A percentile compares a stretch with the other conserved stretches of the same genome.
These are phyloP conservation scores for Aegypius monachus DNA, from an alignment of 2,113 vertebrate species.

Conservation along the genomic window DNA sequence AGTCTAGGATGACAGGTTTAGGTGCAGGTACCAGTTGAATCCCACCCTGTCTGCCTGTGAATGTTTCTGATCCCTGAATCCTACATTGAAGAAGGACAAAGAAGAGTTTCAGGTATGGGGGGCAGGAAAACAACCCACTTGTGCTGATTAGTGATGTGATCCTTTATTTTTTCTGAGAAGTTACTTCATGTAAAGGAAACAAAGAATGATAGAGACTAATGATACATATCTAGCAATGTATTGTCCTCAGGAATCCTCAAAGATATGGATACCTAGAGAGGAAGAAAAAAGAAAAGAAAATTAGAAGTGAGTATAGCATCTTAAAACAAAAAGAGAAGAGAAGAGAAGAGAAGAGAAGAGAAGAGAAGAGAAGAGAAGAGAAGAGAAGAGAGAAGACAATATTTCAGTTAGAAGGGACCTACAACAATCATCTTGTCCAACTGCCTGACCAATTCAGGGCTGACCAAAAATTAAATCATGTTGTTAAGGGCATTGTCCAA, in stretches of 20 bases:
- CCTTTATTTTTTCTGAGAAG: not conserved
- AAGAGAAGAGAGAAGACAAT: too few relatives aligned
- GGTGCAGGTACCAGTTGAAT: not conserved
- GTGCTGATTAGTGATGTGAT: not conserved
- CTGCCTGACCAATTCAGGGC: not conserved
- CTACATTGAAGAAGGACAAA: not conserved
- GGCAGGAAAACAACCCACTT: not conserved
- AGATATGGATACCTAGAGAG: not conserved
- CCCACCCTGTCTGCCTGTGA: not conserved
- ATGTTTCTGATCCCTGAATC: not conserved
- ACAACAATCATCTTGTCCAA: not conserved
- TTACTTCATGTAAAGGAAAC: not conserved
- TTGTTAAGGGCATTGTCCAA: not conserved
- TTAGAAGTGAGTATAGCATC: not conserved
- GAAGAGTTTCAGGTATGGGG: not conserved
- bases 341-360: not conserved
- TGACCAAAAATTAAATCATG: not conserved
- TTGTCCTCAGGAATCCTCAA: not conserved
- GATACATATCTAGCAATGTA: not conserved
- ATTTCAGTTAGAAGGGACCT: not conserved
- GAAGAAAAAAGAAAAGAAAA: fast-evolving
- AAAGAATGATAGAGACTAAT: not conserved
- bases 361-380: not conserved
- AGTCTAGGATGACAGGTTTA: not conserved
- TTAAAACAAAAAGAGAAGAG: not conserved